These are phyloP conservation scores for Belonocnema kinseyi DNA, from an alignment of 1,140 invertebrate genomes.

Conservation along the genomic window DNA sequence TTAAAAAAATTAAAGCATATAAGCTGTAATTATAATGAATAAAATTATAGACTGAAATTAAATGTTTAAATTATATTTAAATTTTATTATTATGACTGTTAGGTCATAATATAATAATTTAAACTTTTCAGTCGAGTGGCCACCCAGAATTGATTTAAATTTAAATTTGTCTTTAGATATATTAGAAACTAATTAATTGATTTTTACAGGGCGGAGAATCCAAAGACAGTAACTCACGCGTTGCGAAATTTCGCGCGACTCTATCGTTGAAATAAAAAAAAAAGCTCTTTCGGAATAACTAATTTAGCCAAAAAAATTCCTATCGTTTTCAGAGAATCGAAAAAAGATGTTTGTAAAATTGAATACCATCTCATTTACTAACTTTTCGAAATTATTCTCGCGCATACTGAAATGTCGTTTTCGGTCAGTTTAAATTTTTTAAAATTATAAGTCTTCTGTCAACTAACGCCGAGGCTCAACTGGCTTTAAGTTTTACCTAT, in stretches of 20 bases:
- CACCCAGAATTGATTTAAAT: not conserved
- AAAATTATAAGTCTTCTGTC: too few relatives aligned
- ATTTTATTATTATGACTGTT: too few relatives aligned
- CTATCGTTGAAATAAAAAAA: conserved; percentile 79
- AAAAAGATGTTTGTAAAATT: not conserved
- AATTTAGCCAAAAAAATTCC: not conserved
- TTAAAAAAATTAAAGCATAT: too few relatives aligned
- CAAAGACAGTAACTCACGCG: conserved; percentile 82
- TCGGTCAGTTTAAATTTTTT: not conserved
- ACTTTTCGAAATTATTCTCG: not conserved
- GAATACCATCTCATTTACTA: not conserved
- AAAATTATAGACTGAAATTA: too few relatives aligned
- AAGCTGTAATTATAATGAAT: too few relatives aligned
- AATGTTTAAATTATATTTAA: too few relatives aligned
- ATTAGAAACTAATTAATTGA: conserved; percentile 41
- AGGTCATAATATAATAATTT: too few relatives aligned
- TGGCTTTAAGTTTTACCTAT: conserved; percentile 8
- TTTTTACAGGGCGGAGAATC: conserved; percentile 81
- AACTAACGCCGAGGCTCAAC: too few relatives aligned
- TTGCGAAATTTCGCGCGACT: conserved; percentile 86
- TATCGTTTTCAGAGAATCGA: not conserved
- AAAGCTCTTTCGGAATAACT: not conserved
- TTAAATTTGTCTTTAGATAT: conserved; percentile 32
- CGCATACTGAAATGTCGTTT: not conserved
- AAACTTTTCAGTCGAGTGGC: too few relatives aligned